Base-by-base conservation (phyloP, 2,113 vertebrate species). In the Heterocephalus glaber region DNA sequence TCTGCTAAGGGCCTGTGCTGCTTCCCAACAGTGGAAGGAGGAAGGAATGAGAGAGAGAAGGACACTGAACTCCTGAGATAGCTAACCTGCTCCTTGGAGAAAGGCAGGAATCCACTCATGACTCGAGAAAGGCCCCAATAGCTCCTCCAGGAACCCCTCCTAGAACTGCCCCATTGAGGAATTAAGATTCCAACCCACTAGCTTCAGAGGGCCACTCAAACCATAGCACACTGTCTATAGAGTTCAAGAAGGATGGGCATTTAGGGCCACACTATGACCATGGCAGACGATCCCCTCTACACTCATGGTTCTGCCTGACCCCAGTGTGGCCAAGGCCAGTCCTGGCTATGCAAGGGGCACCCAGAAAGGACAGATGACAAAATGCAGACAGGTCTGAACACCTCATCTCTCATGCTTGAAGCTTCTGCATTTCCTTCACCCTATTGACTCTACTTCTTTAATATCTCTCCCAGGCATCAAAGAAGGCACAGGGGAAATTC, bases 271-370 rank as follows among this genome's bases (percentile, higher is more conserved):
- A 2, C 56, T 7, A 0, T 2, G 28, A 63, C 47, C 38, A 49
- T 33, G 66, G 79, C 3, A 33, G 33, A 5, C 0, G 0, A 0
- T 16, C 63, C 14, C 30, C 11, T 44, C 20, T 7, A 7, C 19
- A 30, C 14, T 17, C 52, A 0, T 0, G 28, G 41, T 5, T 65
- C 54, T 22, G 11, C 3, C 11, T n/a, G 58, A 56, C 61, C 22
- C 16, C 6, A 0, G 2, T 14, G 7, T 22, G 14, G 28, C 49
- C 79, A n/a, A 19, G 9, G 17, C 19, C 83, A 17, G 47, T 13
- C 60, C 79, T 52, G 76, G 49, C 16, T 9, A 1, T 13, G n/a
- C 1, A 7, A 60, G 30, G 44, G n/a, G 38, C 4, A 3, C 0
- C 9, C 49, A 38, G 65, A 6, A 2, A 89, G 61, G 76, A 52